Percentiles rank a stretch among this genome's conserved stretches.
phyloP scores from a whole-genome alignment of 2,888 invertebrate genomes.

The Papilio demoleus region DNA sequence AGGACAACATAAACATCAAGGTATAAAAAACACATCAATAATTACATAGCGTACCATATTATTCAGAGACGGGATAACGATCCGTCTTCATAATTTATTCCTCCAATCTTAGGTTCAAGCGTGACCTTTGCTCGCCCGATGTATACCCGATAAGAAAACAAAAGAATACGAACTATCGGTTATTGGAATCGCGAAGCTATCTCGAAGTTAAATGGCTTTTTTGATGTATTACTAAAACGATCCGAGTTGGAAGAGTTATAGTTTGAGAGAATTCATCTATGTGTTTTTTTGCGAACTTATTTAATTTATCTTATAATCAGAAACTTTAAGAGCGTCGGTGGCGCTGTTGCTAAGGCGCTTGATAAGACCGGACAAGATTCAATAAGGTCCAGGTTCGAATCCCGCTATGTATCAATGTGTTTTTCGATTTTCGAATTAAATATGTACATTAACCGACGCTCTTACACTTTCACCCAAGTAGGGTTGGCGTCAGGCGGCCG shows the following conservation, averaged over 20 bases:
- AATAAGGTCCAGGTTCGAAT: too few species aligned
- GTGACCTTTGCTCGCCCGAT: constrained; percentile 37
- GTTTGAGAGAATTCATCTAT: not conserved
- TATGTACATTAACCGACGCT: too few species aligned
- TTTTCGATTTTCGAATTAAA: not conserved
- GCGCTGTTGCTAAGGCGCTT: too few species aligned
- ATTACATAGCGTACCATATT: constrained; percentile 22
- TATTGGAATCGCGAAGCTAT: constrained; percentile 39
- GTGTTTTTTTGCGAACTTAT: not conserved
- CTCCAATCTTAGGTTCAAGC: constrained; percentile 28
- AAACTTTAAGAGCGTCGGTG: too few species aligned
- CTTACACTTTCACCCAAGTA: too few species aligned
- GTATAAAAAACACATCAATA: constrained; percentile 6
- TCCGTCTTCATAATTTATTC: constrained; percentile 39
- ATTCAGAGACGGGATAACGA: constrained; percentile 29
- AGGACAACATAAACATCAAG: constrained; percentile 13
- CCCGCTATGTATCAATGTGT: too few species aligned
- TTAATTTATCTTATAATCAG: too few species aligned
- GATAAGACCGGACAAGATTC: too few species aligned
- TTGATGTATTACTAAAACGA: constrained; percentile 34
- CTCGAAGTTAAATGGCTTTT: constrained; percentile 37
- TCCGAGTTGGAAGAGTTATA: not conserved
- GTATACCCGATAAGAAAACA: constrained; percentile 36
- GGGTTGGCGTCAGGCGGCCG: too few species aligned
- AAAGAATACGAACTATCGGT: constrained; percentile 37